Percentiles rank a stretch among this genome's conserved stretches.
Conservation (phyloP, 2,797 vertebrate genomes). For the Eulemur rubriventer region DNA sequence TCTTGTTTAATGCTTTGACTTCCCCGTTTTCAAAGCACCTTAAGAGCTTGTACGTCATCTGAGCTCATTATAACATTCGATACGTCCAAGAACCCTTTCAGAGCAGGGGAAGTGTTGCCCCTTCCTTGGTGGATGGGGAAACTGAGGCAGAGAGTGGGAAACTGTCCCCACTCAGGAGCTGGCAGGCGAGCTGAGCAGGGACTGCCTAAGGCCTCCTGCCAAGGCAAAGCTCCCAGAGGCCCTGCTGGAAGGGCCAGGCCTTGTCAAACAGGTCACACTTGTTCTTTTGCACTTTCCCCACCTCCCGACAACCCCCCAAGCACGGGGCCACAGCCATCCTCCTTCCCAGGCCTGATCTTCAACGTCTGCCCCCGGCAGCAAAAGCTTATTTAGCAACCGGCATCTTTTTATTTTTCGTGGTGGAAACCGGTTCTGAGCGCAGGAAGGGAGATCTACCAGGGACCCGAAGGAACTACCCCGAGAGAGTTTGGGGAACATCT, state of each 20-base stretch:
- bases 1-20: not conserved
- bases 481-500: not conserved
- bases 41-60: not conserved
- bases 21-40: not conserved
- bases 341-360: not conserved
- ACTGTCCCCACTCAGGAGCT: not conserved
- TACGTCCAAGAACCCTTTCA: not conserved
- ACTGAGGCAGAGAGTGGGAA: slow-evolving; percentile 33
- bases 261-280: slow-evolving; percentile 65
- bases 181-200: not conserved
- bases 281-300: slow-evolving; percentile 21
- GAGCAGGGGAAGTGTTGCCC: not conserved
- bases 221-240: slow-evolving; percentile 28
- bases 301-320: not conserved
- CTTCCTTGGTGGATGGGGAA: slow-evolving; percentile 41
- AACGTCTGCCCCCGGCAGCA: not conserved
- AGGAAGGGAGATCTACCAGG: not conserved
- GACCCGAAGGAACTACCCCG: not conserved
- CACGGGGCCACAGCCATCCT: not conserved
- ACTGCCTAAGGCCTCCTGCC: slow-evolving; percentile 16
- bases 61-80: not conserved
- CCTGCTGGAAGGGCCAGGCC: not conserved
- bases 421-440: slow-evolving; percentile 33
- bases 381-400: not conserved
- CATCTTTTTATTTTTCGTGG: slow-evolving; percentile 17